Conservation (phyloP, 2,797 vertebrate species). For the Pygocentrus nattereri region DNA sequence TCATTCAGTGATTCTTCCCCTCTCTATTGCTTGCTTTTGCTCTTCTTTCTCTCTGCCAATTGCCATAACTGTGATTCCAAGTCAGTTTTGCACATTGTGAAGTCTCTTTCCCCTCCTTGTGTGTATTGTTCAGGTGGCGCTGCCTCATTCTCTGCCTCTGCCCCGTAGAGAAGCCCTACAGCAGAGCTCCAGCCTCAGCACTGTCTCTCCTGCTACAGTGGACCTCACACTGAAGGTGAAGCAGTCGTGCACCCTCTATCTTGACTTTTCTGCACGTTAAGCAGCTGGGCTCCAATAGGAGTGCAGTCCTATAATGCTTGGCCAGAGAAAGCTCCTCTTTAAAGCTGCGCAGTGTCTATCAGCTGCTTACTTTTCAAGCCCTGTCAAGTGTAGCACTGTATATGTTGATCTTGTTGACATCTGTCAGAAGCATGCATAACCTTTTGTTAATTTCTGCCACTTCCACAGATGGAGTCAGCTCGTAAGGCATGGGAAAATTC, state of each 20-base stretch:
- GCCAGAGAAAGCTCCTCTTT: neutral
- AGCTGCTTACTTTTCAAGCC: neutral
- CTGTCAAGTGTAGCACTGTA: neutral
- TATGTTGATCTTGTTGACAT: neutral
- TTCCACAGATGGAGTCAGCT: slow-evolving; percentile 94
- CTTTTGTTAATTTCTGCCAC: neutral
- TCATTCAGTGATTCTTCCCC: accelerated
- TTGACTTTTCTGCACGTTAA: neutral
- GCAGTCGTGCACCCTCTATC: slow-evolving; percentile 4
- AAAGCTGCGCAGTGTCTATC: neutral
- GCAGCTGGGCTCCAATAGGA: too few species aligned
- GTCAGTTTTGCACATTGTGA: neutral
- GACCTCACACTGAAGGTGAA: slow-evolving; percentile 97
- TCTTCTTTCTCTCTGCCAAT: neutral
- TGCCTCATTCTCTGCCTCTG: slow-evolving; percentile 93
- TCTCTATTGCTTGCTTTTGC: neutral
- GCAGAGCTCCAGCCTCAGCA: slow-evolving; percentile 94
- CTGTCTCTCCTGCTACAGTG: slow-evolving; percentile 97
- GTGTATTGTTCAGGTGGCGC: slow-evolving; percentile 85
- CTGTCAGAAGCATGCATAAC: neutral
- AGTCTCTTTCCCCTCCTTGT: neutral
- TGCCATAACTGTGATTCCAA: neutral
- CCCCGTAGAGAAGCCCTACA: slow-evolving; percentile 94
- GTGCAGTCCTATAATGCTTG: neutral
- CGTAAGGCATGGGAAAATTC: slow-evolving; percentile 99